Percentiles rank a stretch among this genome's conserved stretches.
Evolutionary conservation across 2,797 vertebrate species (phyloP).

Genomic region (Scolopax rusticola): DNA sequence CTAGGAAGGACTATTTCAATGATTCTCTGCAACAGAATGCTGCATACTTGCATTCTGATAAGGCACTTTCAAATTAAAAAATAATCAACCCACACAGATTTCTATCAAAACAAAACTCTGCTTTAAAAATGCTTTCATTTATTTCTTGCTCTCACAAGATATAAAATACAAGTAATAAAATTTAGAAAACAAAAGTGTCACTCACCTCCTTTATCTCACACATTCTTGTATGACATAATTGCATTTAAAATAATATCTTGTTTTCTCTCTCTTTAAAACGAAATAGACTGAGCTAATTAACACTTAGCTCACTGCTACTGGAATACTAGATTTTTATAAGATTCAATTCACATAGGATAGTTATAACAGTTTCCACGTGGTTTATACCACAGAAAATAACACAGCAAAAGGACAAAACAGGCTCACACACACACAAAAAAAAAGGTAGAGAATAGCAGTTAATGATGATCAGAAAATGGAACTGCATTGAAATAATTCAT

Average conservation of each 20-base stretch:
- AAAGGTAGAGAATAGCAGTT: not conserved
- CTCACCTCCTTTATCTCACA: slow-evolving; percentile 47
- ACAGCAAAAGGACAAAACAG: not conserved
- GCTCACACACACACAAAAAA: not conserved
- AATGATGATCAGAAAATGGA: not conserved
- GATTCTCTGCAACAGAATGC: not conserved
- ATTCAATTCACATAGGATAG: not conserved
- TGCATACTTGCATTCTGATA: slow-evolving; percentile 16
- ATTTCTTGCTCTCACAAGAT: slow-evolving; percentile 47
- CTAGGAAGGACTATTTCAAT: not conserved
- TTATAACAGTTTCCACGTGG: not conserved
- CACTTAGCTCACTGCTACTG: not conserved
- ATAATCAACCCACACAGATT: slow-evolving; percentile 36
- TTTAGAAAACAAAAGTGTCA: slow-evolving; percentile 28
- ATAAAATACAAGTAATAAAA: slow-evolving; percentile 33
- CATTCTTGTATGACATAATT: slow-evolving; percentile 41
- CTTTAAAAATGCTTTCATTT: slow-evolving; percentile 52
- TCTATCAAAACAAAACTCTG: not conserved
- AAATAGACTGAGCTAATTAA: not conserved
- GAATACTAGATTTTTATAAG: not conserved
- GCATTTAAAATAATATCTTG: not conserved
- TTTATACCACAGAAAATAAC: not conserved
- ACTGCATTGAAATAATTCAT: not conserved
- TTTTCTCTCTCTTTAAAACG: not conserved
- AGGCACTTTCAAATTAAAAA: slow-evolving; percentile 7